A percentile compares a stretch with the other conserved stretches of the same genome.
These are phyloP conservation scores for Sebastes ruberrimus DNA, from an alignment of 2,797 vertebrate species.

Conservation along the genomic window DNA sequence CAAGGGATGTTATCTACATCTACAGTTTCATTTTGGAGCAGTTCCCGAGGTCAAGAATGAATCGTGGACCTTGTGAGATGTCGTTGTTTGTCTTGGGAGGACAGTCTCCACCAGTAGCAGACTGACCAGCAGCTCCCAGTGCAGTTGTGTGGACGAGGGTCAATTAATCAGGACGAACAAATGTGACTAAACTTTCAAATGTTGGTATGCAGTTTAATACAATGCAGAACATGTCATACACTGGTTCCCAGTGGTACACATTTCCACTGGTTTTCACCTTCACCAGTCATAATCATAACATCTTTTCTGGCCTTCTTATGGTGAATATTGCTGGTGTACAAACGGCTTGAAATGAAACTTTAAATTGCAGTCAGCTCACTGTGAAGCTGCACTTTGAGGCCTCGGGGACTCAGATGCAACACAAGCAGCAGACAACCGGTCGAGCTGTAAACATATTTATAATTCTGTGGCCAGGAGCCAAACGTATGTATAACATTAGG, in stretches of 20 bases:
- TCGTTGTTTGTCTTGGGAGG: too few relatives aligned
- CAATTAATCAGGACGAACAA: background rate
- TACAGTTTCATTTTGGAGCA: too few relatives aligned
- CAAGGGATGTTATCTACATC: too few relatives aligned
- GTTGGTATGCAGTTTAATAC: background rate
- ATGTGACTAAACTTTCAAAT: background rate
- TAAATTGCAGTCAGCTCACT: background rate
- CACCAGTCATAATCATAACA: background rate
- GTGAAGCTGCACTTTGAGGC: background rate
- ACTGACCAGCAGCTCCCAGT: background rate
- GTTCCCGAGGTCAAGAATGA: too few relatives aligned
- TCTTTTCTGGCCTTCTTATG: background rate
- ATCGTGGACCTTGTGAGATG: too few relatives aligned
- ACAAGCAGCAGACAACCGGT: constrained; percentile 5
- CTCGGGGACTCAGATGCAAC: background rate
- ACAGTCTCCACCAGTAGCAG: too few relatives aligned
- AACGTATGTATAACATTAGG: background rate
- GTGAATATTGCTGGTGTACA: background rate
- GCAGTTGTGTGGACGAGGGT: background rate
- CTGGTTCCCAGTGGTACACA: background rate
- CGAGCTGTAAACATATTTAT: constrained; percentile 29
- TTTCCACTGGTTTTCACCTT: background rate
- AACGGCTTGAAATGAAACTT: background rate
- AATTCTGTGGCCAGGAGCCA: constrained; percentile 24
- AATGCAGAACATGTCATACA: background rate